phyloP scores from a whole-genome alignment of 2,797 vertebrate species.

The Gymnothorax javanicus region DNA sequence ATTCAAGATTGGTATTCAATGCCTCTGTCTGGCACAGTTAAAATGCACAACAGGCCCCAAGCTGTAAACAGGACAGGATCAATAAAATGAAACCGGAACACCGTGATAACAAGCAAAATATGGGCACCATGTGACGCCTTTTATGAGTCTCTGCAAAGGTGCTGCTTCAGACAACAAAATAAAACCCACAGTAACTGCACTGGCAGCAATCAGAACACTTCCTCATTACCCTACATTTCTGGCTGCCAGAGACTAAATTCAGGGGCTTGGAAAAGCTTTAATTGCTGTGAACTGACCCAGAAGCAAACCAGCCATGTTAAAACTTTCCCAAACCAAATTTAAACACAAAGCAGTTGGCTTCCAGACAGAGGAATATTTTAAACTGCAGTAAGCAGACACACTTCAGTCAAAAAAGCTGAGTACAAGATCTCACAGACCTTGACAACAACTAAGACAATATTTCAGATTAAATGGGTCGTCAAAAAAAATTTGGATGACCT shows the following conservation, averaged over 20 bases:
- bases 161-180: not conserved
- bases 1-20: not conserved
- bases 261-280: not conserved
- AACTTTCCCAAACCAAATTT: constrained; percentile 4
- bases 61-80: constrained; percentile 1
- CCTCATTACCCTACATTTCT: not conserved
- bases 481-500: not conserved
- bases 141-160: not conserved
- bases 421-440: not conserved
- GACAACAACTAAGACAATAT: not conserved
- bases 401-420: not conserved
- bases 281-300: not conserved
- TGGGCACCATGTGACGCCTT: not conserved
- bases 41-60: not conserved
- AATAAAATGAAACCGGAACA: constrained; percentile 13
- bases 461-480: not conserved
- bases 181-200: not conserved
- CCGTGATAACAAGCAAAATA: constrained; percentile 1
- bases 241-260: not conserved
- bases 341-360: constrained; percentile 18
- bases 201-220: not conserved
- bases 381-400: not conserved
- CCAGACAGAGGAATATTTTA: not conserved
- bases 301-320: not conserved
- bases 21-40: not conserved